Evolutionary conservation across 2,113 vertebrate species (phyloP), one percentile per base, ranked within the genome.

Genomic region (Nothobranchius furzeri): DNA sequence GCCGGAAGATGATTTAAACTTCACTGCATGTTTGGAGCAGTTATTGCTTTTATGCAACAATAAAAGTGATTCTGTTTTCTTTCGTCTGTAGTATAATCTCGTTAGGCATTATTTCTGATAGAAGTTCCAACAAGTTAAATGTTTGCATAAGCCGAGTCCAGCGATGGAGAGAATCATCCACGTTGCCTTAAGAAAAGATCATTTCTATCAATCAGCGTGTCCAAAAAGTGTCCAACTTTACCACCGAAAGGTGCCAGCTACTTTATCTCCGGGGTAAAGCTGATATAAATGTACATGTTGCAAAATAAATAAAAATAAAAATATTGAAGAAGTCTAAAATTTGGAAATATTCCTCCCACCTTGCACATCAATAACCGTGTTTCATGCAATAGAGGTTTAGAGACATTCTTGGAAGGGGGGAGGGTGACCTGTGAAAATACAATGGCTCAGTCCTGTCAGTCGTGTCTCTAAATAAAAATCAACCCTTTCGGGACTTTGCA

Each of bases 191-290:
- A 49, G 3, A 11, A 59, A 80, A 64, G 37, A 53, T 17, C 50
- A 51, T 43, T 53, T 74, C 60, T 53, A 70, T 79, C 78, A 73
- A 68, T 73, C 51, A 54, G 54, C 60, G 75, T 69, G 47, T 36
- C 7, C 20, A 20, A 20, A 20, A 20, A 20, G 20, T 20, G 30
- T 30, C 30, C 54, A 52, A 68, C 72, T 75, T 68, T 25, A 51
- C 68, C 60, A 58, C 46, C 47, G 70, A 58, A 30, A 64, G 61
- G 70, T 43, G 69, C 42, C 63, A 48, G 64, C 54, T 51, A 7
- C 61, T 64, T 75, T 37, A 30, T 46, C 82, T 47, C n/a, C 51
- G 2, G 37, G 66, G 35, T 61, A 52, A 52, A 40, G 62, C 70
- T 72, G 43, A 77, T 68, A 64, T 58, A 25, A 17, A 64, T 42